Evolutionary conservation across 2,888 invertebrate genomes (phyloP).

Genomic region (Pristionchus mayeri): DNA sequence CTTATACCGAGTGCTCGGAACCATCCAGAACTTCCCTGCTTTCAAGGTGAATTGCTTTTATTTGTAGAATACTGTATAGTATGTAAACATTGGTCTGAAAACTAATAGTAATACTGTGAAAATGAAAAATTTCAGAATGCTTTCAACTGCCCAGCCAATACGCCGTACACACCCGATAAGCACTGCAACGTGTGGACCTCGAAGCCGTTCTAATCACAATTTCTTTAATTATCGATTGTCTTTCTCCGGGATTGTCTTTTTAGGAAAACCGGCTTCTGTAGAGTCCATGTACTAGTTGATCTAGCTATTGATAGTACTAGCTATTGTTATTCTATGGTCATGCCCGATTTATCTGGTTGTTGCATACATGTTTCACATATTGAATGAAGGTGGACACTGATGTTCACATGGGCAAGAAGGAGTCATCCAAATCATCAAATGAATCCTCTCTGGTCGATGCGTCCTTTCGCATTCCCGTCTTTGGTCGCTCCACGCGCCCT

Average conservation of each 20-base stretch:
- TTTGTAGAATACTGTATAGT: no score
- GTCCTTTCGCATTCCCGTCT: slow-evolving; percentile 72
- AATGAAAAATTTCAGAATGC: slow-evolving; percentile 55
- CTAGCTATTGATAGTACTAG: no score
- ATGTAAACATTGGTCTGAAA: not conserved
- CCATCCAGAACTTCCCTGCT: slow-evolving; percentile 73
- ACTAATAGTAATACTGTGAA: no score
- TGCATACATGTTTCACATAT: no score
- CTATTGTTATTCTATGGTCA: no score
- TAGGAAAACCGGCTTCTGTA: no score
- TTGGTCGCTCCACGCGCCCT: slow-evolving; percentile 78
- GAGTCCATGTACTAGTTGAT: no score
- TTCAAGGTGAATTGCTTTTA: slow-evolving; percentile 56
- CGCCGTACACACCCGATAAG: slow-evolving; percentile 57
- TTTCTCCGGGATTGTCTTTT: no score
- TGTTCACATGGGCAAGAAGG: slow-evolving; percentile 85
- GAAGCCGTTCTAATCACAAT: not conserved
- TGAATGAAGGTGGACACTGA: no score
- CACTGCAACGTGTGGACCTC: slow-evolving; percentile 66
- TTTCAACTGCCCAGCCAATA: slow-evolving; percentile 60
- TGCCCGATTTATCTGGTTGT: no score
- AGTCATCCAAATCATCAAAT: slow-evolving; percentile 85
- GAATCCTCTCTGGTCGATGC: slow-evolving; percentile 82
- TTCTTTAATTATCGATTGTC: no score
- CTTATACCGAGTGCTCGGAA: slow-evolving; percentile 68